phyloP scores from a whole-genome alignment of 2,797 vertebrate species.

The Sebastes flavidus region DNA sequence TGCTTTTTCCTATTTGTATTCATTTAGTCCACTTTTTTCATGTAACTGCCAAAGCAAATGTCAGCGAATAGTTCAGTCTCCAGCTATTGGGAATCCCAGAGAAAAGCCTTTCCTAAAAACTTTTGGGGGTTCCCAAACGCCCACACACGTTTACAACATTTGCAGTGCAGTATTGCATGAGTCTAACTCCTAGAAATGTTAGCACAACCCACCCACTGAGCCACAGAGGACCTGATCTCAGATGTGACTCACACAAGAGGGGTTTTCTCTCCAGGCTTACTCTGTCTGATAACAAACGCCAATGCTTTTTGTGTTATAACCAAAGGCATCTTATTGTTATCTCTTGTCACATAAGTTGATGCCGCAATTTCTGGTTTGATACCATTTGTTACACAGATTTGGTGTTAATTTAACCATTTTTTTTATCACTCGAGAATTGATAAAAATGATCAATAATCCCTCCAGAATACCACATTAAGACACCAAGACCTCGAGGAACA shows the following conservation, averaged over 20 bases:
- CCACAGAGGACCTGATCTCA: slow-evolving; percentile 1
- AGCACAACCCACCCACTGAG: slow-evolving; percentile 9
- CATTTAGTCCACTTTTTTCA: neutral
- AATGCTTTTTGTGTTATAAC: neutral
- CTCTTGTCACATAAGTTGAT: too few relatives aligned
- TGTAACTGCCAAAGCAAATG: neutral
- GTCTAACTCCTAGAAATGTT: slow-evolving; percentile 22
- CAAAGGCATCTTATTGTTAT: neutral
- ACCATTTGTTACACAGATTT: too few relatives aligned
- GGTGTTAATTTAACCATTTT: too few relatives aligned
- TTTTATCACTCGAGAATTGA: too few relatives aligned
- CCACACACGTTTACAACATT: slow-evolving; percentile 5
- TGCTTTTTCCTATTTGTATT: neutral
- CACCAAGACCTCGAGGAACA: too few relatives aligned
- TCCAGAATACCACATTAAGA: too few relatives aligned
- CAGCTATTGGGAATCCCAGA: slow-evolving; percentile 2
- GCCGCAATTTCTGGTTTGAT: too few relatives aligned
- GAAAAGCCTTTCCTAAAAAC: neutral
- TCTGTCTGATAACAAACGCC: slow-evolving; percentile 4
- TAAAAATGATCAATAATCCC: too few relatives aligned
- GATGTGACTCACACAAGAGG: slow-evolving; percentile 1
- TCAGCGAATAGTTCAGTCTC: neutral
- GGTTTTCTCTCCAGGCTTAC: slow-evolving; percentile 2
- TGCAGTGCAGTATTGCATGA: slow-evolving; percentile 1
- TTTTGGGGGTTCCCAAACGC: slow-evolving; percentile 21